phyloP scores from a whole-genome alignment of 2,888 invertebrate genomes.

The Ectemnius lituratus region DNA sequence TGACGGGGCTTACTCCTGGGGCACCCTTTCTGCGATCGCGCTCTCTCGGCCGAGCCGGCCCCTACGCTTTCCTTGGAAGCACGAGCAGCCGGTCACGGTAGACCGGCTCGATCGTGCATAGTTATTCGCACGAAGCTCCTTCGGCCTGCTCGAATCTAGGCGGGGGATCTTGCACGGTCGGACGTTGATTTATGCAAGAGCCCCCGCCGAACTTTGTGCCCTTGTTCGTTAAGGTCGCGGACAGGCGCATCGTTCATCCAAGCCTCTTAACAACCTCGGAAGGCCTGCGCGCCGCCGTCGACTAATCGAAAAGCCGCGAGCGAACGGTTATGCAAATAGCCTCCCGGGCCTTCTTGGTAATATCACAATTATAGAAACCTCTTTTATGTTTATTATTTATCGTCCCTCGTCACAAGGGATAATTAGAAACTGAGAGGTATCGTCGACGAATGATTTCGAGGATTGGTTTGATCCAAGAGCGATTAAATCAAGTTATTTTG shows the following conservation, averaged over 20 bases:
- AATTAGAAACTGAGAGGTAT: not conserved
- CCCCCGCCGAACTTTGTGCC: slow-evolving; percentile 46
- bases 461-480: not conserved
- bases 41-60: not conserved
- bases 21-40: slow-evolving; percentile 1
- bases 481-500: not conserved
- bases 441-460: not conserved
- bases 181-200: slow-evolving; percentile 58
- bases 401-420: not conserved
- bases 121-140: slow-evolving; percentile 20
- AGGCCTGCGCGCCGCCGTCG: slow-evolving; percentile 4
- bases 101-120: slow-evolving; percentile 28
- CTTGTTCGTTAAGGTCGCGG: slow-evolving; percentile 62
- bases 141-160: slow-evolving; percentile 31
- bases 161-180: slow-evolving; percentile 40
- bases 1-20: slow-evolving; percentile 25
- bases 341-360: slow-evolving; percentile 8
- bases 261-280: slow-evolving; percentile 31
- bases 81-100: slow-evolving; percentile 2
- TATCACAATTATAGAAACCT: slow-evolving; percentile 37
- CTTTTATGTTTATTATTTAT: not conserved
- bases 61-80: not conserved
- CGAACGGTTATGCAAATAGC: slow-evolving; percentile 51
- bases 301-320: slow-evolving; percentile 32
- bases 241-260: slow-evolving; percentile 42